Evolutionary conservation across 2,113 vertebrate genomes (phyloP).

Genomic region (Amphilophus citrinellus): DNA sequence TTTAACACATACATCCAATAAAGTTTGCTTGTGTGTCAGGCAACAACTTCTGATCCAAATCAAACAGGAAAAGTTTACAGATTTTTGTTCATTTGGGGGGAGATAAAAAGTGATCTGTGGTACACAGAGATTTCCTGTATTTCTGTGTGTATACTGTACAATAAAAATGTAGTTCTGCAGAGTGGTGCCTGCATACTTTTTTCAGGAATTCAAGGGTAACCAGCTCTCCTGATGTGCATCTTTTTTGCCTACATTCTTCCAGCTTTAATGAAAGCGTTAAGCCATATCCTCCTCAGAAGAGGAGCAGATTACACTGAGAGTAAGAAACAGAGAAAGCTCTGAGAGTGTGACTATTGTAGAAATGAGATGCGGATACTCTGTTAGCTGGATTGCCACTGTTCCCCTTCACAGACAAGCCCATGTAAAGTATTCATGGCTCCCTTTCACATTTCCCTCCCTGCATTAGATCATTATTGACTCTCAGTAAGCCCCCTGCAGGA

Average conservation of each 20-base stretch:
- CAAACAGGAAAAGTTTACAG: background rate
- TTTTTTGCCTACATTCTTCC: background rate
- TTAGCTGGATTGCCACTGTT: slow-evolving; percentile 40
- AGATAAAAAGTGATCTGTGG: background rate
- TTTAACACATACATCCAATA: background rate
- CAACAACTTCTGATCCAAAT: background rate
- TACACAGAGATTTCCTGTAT: background rate
- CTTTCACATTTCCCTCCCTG: slow-evolving; percentile 23
- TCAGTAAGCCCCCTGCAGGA: background rate
- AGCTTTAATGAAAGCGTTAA: background rate
- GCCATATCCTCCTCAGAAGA: background rate
- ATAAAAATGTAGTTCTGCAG: background rate
- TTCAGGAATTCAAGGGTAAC: slow-evolving; percentile 18
- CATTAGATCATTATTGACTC: slow-evolving; percentile 37
- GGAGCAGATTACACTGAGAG: slow-evolving; percentile 7
- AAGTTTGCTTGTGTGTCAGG: background rate
- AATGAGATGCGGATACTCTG: slow-evolving; percentile 29
- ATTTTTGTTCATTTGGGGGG: background rate
- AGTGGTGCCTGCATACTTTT: slow-evolving; percentile 5
- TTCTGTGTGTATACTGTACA: background rate
- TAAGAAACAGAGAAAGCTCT: background rate
- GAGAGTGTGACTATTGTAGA: background rate
- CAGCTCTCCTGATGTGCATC: slow-evolving; percentile 12
- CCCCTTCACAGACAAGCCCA: background rate
- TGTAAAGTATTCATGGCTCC: slow-evolving; percentile 39